Conservation (phyloP, 1,140 invertebrate species). For the Camponotus floridanus region DNA sequence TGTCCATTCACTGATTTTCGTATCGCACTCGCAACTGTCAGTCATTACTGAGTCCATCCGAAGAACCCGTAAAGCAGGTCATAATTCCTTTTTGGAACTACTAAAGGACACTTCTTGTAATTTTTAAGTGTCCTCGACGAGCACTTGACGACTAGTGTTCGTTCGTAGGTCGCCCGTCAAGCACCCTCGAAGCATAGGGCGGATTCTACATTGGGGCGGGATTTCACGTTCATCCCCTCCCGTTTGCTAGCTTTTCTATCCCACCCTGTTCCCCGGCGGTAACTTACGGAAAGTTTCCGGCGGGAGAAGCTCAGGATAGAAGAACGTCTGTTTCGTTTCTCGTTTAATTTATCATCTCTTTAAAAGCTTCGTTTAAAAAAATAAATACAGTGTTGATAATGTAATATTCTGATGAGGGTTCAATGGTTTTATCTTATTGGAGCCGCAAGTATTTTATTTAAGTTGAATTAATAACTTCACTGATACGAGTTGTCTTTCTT, state of each 20-base stretch:
- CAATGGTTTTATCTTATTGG: neutral
- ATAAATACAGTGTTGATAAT: neutral
- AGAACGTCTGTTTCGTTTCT: neutral
- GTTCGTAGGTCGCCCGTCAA: slow-evolving; percentile 78
- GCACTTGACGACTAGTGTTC: slow-evolving; percentile 85
- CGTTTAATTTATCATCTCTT: slow-evolving; percentile 6
- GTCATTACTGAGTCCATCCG: neutral
- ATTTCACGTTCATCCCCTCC: slow-evolving; percentile 68
- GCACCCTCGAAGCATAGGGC: slow-evolving; percentile 83
- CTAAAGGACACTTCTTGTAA: slow-evolving; percentile 78
- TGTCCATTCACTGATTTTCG: neutral
- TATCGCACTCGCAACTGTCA: slow-evolving; percentile 5
- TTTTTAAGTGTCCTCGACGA: slow-evolving; percentile 85
- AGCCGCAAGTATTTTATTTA: neutral
- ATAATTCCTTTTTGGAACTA: slow-evolving; percentile 48
- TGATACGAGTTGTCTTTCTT: no score
- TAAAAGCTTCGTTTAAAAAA: slow-evolving; percentile 3
- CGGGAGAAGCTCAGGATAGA: neutral
- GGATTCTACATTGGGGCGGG: slow-evolving; percentile 78
- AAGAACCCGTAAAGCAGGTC: neutral
- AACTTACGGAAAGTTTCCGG: slow-evolving; percentile 30
- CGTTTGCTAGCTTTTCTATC: slow-evolving; percentile 15
- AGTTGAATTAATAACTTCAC: neutral
- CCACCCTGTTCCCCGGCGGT: slow-evolving; percentile 36
- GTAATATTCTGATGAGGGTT: neutral